phyloP scores from a whole-genome alignment of 2,797 vertebrate genomes.

The Cuniculus paca region DNA sequence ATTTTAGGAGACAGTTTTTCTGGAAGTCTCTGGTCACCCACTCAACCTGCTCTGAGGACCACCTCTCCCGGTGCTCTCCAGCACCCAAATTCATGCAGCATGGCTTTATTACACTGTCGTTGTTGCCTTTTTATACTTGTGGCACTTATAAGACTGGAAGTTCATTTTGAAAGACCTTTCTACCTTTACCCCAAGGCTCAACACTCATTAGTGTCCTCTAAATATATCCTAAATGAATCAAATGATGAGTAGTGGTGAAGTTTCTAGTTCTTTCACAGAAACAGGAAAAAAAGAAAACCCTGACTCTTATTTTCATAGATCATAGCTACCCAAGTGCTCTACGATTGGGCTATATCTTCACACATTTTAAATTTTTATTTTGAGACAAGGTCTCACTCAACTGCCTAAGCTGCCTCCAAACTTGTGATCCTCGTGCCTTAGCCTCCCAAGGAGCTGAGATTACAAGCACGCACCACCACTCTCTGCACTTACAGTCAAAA shows the following conservation, averaged over 20 bases:
- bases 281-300: neutral
- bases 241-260: neutral
- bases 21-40: neutral
- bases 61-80: neutral
- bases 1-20: neutral
- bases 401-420: neutral
- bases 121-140: neutral
- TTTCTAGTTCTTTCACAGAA: neutral
- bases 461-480: neutral
- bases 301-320: neutral
- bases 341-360: too few relatives aligned
- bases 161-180: neutral
- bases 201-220: neutral
- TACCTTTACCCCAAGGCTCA: neutral
- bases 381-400: neutral
- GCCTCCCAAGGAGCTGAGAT: neutral
- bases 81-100: too few relatives aligned
- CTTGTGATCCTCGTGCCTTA: neutral
- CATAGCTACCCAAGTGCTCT: neutral
- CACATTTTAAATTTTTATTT: neutral
- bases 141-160: neutral
- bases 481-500: neutral
- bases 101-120: neutral
- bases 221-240: neutral
- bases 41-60: neutral